Percentiles rank a stretch among this genome's conserved stretches.
These are phyloP conservation scores for Raja brachyura DNA, from an alignment of 2,113 vertebrate species.

Conservation along the genomic window DNA sequence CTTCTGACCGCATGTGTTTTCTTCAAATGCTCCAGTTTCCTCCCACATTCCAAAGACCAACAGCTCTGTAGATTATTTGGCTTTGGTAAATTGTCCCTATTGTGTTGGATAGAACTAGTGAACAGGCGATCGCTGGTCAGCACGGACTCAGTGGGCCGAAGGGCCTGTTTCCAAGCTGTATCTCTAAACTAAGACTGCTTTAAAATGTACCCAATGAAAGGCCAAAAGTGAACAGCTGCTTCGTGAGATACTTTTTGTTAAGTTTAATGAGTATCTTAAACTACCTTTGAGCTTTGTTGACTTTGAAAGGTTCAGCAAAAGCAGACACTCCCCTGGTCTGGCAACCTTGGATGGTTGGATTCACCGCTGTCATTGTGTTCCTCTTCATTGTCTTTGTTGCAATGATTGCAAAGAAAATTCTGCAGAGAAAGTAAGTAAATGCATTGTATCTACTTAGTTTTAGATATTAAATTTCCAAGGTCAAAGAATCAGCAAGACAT, in stretches of 20 bases:
- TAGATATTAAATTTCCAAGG: neutral
- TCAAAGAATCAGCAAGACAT: neutral
- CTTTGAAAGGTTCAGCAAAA: neutral
- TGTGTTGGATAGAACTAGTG: too few species aligned
- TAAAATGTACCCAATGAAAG: neutral
- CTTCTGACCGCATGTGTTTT: too few species aligned
- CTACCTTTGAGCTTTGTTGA: neutral
- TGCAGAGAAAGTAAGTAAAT: constrained; percentile 51
- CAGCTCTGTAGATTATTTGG: too few species aligned
- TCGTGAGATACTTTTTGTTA: neutral
- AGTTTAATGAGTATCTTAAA: neutral
- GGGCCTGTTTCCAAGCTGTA: too few species aligned
- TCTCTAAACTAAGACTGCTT: neutral
- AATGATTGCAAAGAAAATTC: constrained; percentile 59
- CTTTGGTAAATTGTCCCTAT: too few species aligned
- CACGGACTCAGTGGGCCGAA: too few species aligned
- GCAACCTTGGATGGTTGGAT: constrained; percentile 68
- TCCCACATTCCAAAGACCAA: too few species aligned
- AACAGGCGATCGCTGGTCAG: too few species aligned
- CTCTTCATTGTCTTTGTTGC: constrained; percentile 68
- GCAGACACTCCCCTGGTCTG: neutral
- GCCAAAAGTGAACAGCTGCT: neutral
- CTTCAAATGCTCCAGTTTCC: too few species aligned
- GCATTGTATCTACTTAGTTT: neutral
- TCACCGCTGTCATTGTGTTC: constrained; percentile 68